Evolutionary conservation across 2,888 invertebrate species (phyloP).

Genomic region (Brachyptera risi): DNA sequence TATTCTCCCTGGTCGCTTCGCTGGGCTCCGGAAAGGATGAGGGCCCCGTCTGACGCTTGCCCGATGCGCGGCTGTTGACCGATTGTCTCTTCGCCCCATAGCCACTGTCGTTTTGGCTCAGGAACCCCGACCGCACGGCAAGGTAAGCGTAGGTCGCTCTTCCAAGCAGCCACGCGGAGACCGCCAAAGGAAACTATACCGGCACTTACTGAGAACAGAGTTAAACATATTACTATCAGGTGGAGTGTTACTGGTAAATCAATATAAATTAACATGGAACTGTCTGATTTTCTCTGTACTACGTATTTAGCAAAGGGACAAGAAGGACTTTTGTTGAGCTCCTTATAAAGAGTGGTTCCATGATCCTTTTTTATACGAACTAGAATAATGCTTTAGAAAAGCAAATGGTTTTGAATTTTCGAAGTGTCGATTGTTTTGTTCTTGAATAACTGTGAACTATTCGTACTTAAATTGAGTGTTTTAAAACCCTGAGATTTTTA

Average conservation of each 20-base stretch:
- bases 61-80: constrained; percentile 20
- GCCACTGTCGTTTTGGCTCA: constrained; percentile 35
- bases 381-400: too few species aligned
- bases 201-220: constrained; percentile 37
- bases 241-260: not conserved
- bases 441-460: too few species aligned
- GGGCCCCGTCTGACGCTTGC: constrained; percentile 35
- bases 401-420: too few species aligned
- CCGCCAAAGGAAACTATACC: constrained; percentile 40
- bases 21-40: constrained; percentile 35
- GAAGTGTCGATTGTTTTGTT: too few species aligned
- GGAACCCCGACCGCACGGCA: constrained; percentile 38
- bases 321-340: too few species aligned
- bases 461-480: too few species aligned
- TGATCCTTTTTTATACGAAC: too few species aligned
- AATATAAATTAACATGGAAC: too few species aligned
- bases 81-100: constrained; percentile 20
- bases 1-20: constrained; percentile 38
- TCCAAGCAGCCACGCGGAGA: constrained; percentile 37
- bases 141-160: constrained; percentile 36
- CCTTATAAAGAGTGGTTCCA: too few species aligned
- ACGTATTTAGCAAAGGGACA: too few species aligned
- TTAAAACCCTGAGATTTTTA: too few species aligned
- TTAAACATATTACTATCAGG: not conserved
- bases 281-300: too few species aligned